Conservation (phyloP, 2,888 invertebrate genomes). For the Heteromurus nitidus region DNA sequence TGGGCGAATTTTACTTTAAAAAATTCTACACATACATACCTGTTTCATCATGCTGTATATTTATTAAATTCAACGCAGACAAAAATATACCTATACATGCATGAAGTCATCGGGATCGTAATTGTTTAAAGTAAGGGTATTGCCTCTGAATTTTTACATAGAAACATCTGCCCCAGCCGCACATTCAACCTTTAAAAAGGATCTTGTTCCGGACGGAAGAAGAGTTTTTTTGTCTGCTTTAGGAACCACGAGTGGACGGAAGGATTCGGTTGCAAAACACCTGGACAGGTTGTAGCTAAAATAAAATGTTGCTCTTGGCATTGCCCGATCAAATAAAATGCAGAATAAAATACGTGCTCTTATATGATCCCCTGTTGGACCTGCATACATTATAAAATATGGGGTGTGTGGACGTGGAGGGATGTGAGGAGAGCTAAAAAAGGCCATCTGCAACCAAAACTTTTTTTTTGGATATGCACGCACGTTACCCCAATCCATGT, state of each 20-base stretch:
- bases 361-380: constrained; percentile 17
- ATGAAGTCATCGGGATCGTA: constrained; percentile 36
- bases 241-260: constrained; percentile 50
- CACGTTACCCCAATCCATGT: not conserved
- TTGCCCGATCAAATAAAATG: not conserved
- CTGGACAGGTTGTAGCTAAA: constrained; percentile 65
- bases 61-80: too few species aligned
- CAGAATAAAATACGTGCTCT: too few species aligned
- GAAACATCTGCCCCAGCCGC: constrained; percentile 37
- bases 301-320: constrained; percentile 46
- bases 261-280: constrained; percentile 69
- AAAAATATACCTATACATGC: constrained; percentile 40
- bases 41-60: too few species aligned
- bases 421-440: constrained; percentile 6
- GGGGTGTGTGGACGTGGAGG: not conserved
- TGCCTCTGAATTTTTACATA: constrained; percentile 9
- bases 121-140: constrained; percentile 40
- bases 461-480: too few species aligned
- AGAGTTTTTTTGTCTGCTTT: constrained; percentile 5
- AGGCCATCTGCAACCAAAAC: constrained; percentile 58
- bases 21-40: too few species aligned
- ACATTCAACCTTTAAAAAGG: constrained; percentile 40
- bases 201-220: constrained; percentile 62
- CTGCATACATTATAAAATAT: constrained; percentile 49
- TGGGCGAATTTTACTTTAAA: too few species aligned